Evolutionary conservation across 2,113 vertebrate species (phyloP).

Genomic region (Tragulus kanchil): DNA sequence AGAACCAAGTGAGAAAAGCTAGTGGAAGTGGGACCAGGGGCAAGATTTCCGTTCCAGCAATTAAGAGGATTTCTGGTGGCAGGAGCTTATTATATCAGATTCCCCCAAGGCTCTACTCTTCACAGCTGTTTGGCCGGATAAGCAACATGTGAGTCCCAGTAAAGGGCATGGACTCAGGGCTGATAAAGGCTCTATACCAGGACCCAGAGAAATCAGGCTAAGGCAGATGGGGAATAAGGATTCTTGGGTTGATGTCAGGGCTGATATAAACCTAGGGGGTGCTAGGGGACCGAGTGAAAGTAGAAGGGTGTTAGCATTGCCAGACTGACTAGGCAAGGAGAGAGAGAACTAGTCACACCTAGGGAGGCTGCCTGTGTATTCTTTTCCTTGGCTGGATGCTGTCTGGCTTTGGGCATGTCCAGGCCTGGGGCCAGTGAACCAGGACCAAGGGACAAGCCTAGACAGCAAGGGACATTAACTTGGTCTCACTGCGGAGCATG

Average conservation of each 20-base stretch:
- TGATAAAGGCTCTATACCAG: background rate
- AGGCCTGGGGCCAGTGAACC: background rate
- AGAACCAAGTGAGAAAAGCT: conserved; percentile 34
- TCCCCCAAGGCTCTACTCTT: background rate
- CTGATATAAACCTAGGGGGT: background rate
- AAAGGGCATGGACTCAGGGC: background rate
- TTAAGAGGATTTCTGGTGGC: background rate
- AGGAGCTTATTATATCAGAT: background rate
- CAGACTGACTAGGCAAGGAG: background rate
- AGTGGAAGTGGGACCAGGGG: background rate
- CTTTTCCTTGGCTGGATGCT: background rate
- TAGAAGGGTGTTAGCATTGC: background rate
- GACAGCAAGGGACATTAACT: background rate
- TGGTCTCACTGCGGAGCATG: background rate
- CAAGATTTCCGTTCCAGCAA: background rate
- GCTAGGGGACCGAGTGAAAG: background rate
- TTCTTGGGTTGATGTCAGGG: background rate
- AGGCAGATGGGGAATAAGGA: background rate
- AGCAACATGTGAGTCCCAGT: background rate
- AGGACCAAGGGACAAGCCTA: background rate
- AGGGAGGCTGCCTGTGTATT: background rate
- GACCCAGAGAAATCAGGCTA: background rate
- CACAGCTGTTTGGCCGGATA: background rate
- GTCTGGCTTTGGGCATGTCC: background rate
- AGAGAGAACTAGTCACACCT: background rate